Evolutionary conservation across 2,113 vertebrate species (phyloP).

Genomic region (Chloroceryle aenea): DNA sequence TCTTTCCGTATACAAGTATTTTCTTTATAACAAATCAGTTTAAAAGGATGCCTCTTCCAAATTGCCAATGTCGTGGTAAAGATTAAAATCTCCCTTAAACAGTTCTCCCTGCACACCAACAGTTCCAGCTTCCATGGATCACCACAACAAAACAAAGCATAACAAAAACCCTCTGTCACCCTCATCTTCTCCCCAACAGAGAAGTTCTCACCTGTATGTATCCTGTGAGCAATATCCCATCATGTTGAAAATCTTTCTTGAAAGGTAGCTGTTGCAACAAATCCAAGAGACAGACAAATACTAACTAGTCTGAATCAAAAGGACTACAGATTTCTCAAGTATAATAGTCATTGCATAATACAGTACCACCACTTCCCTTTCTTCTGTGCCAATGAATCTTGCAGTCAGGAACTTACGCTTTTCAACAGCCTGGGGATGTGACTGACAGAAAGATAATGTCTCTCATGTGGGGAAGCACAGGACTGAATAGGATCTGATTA

Average conservation of each 20-base stretch:
- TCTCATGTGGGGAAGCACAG: neutral
- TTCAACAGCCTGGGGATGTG: neutral
- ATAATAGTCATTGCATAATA: neutral
- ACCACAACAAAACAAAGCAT: rapidly evolving
- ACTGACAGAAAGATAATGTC: neutral
- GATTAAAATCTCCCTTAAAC: neutral
- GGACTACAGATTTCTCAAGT: neutral
- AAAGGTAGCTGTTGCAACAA: neutral
- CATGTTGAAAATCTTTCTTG: neutral
- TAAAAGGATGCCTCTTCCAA: neutral
- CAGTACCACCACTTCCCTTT: neutral
- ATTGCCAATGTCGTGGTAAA: neutral
- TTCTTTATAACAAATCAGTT: neutral
- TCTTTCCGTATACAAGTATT: neutral
- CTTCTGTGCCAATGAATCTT: neutral
- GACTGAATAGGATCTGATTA: neutral
- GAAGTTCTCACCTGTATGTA: neutral
- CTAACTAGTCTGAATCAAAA: neutral
- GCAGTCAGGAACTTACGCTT: neutral
- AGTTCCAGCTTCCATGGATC: neutral
- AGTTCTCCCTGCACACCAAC: rapidly evolving
- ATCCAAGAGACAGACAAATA: neutral
- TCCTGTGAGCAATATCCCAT: neutral
- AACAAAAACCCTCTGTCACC: neutral
- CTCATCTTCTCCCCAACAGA: neutral